Percentiles rank a stretch among this genome's conserved stretches.
phyloP scores from a whole-genome alignment of 2,113 vertebrate genomes.

The Zapus hudsonius region DNA sequence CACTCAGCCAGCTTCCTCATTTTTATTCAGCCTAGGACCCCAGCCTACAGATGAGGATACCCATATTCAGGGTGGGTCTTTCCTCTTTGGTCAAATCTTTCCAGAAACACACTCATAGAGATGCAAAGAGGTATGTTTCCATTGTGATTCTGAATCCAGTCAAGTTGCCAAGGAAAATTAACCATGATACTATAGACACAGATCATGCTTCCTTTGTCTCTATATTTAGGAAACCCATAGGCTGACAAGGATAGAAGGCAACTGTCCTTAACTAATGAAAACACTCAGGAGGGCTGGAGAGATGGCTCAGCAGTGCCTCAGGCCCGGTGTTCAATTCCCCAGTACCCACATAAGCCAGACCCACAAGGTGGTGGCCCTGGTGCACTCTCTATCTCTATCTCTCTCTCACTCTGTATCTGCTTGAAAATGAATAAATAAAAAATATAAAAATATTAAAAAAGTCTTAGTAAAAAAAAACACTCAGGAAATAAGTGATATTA shows the following conservation, averaged over 20 bases:
- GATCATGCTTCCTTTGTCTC: not conserved
- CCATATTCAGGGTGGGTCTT: not conserved
- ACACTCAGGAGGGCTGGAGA: too few species aligned
- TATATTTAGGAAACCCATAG: not conserved
- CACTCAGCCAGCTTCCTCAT: not conserved
- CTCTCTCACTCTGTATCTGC: too few species aligned
- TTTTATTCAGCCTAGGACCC: not conserved
- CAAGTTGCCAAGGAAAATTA: not conserved
- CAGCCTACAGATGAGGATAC: not conserved
- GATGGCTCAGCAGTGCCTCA: too few species aligned
- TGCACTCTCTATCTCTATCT: too few species aligned
- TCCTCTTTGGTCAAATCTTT: not conserved
- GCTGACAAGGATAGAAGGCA: not conserved
- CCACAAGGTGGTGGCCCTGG: too few species aligned
- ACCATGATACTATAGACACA: not conserved
- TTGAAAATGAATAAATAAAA: too few species aligned
- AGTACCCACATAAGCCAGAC: too few species aligned
- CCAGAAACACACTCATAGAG: not conserved
- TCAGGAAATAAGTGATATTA: constrained; percentile 26
- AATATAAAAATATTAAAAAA: too few species aligned
- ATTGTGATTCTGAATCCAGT: not conserved
- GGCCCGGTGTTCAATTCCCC: too few species aligned
- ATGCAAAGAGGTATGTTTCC: not conserved
- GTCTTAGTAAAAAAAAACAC: too few species aligned
- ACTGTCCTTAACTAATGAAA: not conserved